Conservation (phyloP, 2,113 vertebrate species). For the Columba livia region DNA sequence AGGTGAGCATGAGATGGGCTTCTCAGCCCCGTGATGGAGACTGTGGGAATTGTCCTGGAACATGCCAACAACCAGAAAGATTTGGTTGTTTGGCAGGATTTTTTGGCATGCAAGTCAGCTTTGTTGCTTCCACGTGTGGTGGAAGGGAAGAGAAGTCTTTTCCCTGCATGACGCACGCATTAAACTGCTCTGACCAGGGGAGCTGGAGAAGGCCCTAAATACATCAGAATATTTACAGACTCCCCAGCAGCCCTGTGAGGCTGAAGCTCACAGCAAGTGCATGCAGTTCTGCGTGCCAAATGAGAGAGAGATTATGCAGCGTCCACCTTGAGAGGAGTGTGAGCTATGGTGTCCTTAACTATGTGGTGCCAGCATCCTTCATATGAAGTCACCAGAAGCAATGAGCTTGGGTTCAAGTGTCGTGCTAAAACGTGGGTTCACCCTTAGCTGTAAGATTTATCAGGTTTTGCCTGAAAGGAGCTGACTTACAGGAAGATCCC, state of each 20-base stretch:
- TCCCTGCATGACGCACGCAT: rapidly evolving
- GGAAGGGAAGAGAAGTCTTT: neutral
- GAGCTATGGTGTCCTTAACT: neutral
- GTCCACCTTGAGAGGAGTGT: neutral
- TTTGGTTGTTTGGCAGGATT: neutral
- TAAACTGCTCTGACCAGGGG: neutral
- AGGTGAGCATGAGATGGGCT: neutral
- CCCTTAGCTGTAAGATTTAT: slow-evolving; percentile 32
- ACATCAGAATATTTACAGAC: neutral
- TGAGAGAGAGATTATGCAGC: neutral
- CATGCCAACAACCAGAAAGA: neutral
- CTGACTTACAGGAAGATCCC: slow-evolving; percentile 19
- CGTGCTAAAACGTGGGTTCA: neutral
- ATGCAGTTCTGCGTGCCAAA: neutral
- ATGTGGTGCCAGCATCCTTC: slow-evolving; percentile 33
- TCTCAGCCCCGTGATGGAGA: neutral
- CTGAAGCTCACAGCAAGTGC: neutral
- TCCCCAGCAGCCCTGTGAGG: neutral
- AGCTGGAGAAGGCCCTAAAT: neutral
- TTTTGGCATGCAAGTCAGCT: neutral
- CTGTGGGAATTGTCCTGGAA: neutral
- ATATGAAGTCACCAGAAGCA: slow-evolving; percentile 40
- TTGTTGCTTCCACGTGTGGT: neutral
- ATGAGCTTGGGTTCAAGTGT: slow-evolving; percentile 17
- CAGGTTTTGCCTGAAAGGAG: slow-evolving; percentile 11